Evolutionary conservation across 2,888 invertebrate species (phyloP).

Genomic region (Cryptocephalus primarius): DNA sequence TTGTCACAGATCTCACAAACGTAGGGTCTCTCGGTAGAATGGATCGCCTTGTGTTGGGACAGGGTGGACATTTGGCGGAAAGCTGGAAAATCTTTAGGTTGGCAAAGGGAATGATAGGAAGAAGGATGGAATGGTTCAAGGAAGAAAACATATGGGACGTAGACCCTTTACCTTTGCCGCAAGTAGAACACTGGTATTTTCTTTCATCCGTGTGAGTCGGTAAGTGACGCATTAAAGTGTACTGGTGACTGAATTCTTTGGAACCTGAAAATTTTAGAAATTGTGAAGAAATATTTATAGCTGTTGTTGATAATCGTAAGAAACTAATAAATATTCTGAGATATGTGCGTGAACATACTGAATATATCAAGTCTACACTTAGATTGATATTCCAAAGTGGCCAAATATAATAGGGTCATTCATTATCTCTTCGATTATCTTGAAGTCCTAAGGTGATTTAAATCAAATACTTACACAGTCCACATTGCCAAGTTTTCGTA

Average conservation of each 20-base stretch:
- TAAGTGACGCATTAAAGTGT: constrained; percentile 63
- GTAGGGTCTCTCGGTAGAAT: constrained; percentile 63
- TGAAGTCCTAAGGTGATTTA: no score
- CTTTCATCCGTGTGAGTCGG: constrained; percentile 69
- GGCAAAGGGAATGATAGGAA: neutral
- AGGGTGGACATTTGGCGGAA: constrained; percentile 65
- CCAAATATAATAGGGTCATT: no score
- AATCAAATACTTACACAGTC: constrained; percentile 48
- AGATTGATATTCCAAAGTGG: no score
- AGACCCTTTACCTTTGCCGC: constrained; percentile 47
- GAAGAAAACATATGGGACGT: neutral
- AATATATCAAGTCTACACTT: no score
- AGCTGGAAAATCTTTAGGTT: constrained; percentile 30
- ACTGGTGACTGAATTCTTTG: constrained; percentile 66
- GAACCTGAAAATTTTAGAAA: constrained; percentile 40
- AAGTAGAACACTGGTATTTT: constrained; percentile 61
- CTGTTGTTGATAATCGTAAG: no score
- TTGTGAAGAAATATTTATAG: no score
- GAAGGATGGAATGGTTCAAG: no score
- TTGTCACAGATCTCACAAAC: constrained; percentile 65
- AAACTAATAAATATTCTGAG: neutral
- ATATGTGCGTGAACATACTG: no score
- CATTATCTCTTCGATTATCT: no score
- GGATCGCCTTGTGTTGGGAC: constrained; percentile 68
- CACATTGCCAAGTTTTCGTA: constrained; percentile 63